A percentile compares a stretch with the other conserved stretches of the same genome.
Conservation (phyloP, 35 echinoderm and acorn worm genomes). For the Chiridota heheva region DNA sequence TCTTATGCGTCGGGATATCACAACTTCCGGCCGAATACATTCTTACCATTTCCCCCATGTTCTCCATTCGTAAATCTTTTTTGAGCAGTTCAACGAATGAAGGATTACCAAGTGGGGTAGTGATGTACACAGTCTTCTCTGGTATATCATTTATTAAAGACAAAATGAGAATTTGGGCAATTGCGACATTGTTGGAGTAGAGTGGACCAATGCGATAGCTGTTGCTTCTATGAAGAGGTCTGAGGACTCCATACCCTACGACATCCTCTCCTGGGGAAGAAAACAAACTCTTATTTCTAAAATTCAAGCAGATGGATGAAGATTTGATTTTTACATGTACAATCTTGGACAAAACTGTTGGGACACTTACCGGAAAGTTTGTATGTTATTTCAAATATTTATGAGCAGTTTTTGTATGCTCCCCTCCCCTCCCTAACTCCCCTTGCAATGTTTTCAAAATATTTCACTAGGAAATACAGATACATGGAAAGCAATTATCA, state of each 20-base stretch:
- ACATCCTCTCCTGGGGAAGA: conserved; percentile 40
- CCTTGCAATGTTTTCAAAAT: too few species aligned
- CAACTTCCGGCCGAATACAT: conserved; percentile 68
- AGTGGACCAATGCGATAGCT: conserved; percentile 71
- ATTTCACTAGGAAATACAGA: too few species aligned
- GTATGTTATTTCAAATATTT: too few species aligned
- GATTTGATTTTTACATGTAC: not conserved
- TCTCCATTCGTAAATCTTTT: conserved; percentile 66
- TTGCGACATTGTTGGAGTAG: conserved; percentile 59
- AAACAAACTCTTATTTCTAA: not conserved
- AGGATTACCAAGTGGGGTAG: conserved; percentile 66
- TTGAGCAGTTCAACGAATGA: conserved; percentile 75
- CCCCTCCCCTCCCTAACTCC: not conserved
- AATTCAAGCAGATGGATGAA: not conserved
- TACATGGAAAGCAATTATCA: too few species aligned
- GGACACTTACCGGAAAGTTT: too few species aligned
- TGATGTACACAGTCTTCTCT: conserved; percentile 60
- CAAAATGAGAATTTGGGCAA: conserved; percentile 69
- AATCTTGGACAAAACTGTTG: too few species aligned
- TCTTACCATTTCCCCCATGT: conserved; percentile 61
- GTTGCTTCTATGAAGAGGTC: conserved; percentile 41
- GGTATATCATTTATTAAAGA: conserved; percentile 70
- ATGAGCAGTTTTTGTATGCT: not conserved
- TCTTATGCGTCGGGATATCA: conserved; percentile 60
- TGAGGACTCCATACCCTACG: conserved; percentile 77